Conservation (phyloP, 2,888 invertebrate genomes). For the Buathra laborator region DNA sequence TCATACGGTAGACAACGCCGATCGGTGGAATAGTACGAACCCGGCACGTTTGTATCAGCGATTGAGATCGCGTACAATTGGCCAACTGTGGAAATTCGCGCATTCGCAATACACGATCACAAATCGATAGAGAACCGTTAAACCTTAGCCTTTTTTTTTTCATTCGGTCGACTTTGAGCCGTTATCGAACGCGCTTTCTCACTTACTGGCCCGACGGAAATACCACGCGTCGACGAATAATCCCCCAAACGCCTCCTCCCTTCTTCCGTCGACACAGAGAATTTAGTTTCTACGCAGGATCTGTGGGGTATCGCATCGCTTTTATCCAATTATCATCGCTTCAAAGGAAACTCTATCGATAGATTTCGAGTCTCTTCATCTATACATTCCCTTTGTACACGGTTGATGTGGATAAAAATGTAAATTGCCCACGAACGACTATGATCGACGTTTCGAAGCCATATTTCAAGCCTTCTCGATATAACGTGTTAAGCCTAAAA, state of each 20-base stretch:
- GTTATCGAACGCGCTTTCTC: background rate
- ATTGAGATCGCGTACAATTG: slow-evolving; percentile 24
- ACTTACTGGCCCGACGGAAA: slow-evolving; percentile 31
- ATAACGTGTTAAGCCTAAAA: background rate
- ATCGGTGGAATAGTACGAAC: background rate
- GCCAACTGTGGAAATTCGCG: slow-evolving; percentile 1
- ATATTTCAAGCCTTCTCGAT: background rate
- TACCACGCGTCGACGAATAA: slow-evolving; percentile 6
- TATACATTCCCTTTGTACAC: too few relatives aligned
- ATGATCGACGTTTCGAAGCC: slow-evolving; percentile 4
- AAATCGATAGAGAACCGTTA: slow-evolving; percentile 31
- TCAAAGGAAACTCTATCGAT: background rate
- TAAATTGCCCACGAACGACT: background rate
- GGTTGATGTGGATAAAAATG: background rate
- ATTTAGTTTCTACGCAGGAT: background rate
- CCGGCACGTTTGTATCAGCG: background rate
- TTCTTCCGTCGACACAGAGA: background rate
- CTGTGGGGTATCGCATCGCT: background rate
- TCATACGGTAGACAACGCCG: background rate
- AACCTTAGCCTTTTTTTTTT: background rate
- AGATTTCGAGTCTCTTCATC: slow-evolving; percentile 1
- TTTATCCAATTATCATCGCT: slow-evolving; percentile 3
- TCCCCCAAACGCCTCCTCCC: background rate
- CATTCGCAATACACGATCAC: background rate
- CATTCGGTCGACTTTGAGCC: slow-evolving; percentile 2